Evolutionary conservation across 2,797 vertebrate species (phyloP).

Genomic region (Telmatherina bonti): DNA sequence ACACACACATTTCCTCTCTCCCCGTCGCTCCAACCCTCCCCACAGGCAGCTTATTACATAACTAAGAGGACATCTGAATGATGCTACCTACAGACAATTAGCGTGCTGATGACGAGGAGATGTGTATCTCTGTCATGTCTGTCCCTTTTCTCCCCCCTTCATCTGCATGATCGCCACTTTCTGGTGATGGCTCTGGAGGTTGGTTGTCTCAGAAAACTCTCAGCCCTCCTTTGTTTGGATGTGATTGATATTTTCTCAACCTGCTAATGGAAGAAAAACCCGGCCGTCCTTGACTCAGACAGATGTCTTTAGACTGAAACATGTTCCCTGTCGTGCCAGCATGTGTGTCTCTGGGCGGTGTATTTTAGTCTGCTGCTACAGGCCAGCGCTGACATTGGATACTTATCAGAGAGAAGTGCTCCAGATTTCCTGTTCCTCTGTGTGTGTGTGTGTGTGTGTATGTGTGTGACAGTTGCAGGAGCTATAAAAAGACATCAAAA

Average conservation of each 20-base stretch:
- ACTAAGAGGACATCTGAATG: slow-evolving; percentile 56
- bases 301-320: slow-evolving; percentile 46
- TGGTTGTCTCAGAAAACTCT: slow-evolving; percentile 33
- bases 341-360: slow-evolving; percentile 41
- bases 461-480: slow-evolving; percentile 42
- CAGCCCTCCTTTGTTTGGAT: slow-evolving; percentile 25
- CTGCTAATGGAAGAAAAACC: slow-evolving; percentile 24
- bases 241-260: slow-evolving; percentile 21
- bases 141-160: slow-evolving; percentile 11
- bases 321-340: slow-evolving; percentile 12
- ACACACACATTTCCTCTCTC: background rate
- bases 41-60: slow-evolving; percentile 59
- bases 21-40: slow-evolving; percentile 5
- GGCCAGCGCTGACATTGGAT: slow-evolving; percentile 58
- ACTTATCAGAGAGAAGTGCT: slow-evolving; percentile 63
- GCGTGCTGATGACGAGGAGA: slow-evolving; percentile 58
- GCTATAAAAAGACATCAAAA: slow-evolving; percentile 76
- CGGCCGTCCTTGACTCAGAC: slow-evolving; percentile 37
- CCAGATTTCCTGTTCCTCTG: slow-evolving; percentile 48
- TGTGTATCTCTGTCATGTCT: slow-evolving; percentile 45
- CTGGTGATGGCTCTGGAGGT: slow-evolving; percentile 28
- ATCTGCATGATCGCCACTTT: slow-evolving; percentile 17
- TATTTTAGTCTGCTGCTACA: slow-evolving; percentile 49
- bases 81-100: slow-evolving; percentile 78
- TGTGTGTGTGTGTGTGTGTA: slow-evolving; percentile 15